Percentiles rank a stretch among this genome's conserved stretches.
These are phyloP conservation scores for Emydoidea blandingii DNA, from an alignment of 2,797 vertebrate genomes.

Conservation along the genomic window DNA sequence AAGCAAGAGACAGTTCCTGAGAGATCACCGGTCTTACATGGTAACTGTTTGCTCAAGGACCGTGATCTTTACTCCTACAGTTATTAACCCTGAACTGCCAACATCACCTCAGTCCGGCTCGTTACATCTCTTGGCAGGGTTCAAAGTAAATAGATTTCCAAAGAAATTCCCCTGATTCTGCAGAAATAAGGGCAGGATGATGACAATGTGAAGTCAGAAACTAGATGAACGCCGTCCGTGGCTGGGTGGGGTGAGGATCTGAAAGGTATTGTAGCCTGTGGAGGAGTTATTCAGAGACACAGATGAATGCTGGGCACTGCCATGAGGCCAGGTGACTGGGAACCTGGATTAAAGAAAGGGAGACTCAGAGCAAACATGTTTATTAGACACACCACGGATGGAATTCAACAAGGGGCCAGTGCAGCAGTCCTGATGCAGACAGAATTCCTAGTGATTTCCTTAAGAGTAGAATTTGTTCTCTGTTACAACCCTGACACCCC, in stretches of 20 bases:
- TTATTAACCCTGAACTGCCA: background rate
- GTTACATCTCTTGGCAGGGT: background rate
- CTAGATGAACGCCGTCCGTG: fast-evolving
- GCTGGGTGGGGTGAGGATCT: fast-evolving
- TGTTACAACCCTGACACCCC: background rate
- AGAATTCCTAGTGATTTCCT: fast-evolving
- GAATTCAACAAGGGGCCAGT: background rate
- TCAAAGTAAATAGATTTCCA: background rate
- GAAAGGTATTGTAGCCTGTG: background rate
- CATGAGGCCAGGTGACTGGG: background rate
- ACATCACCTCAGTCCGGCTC: background rate
- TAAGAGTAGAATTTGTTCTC: background rate
- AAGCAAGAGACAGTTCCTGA: background rate
- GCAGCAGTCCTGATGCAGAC: fast-evolving
- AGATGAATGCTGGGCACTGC: background rate
- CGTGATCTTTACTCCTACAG: background rate
- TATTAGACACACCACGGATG: background rate
- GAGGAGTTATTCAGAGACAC: background rate
- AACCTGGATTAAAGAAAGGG: background rate
- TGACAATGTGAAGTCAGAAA: background rate
- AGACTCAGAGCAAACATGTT: background rate
- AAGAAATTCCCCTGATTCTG: background rate
- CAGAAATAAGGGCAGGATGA: background rate
- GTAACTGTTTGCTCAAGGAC: background rate
- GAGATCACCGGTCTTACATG: background rate